Evolutionary conservation across 2,113 vertebrate genomes (phyloP).

Genomic region (Tachycineta bicolor): DNA sequence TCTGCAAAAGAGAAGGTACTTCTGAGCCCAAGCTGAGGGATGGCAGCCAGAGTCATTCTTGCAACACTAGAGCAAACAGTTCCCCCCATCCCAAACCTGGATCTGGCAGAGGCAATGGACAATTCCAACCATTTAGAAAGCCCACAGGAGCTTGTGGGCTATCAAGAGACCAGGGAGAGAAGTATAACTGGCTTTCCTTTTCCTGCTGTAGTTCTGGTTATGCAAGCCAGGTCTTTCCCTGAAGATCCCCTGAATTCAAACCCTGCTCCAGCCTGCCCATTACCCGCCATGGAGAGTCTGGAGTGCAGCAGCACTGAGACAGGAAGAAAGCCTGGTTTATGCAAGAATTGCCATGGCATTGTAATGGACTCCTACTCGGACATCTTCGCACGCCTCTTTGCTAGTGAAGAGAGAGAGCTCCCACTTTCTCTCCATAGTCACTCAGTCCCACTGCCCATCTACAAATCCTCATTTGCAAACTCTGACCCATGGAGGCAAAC

Average conservation of each 20-base stretch:
- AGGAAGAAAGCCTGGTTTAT: neutral
- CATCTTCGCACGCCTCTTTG: neutral
- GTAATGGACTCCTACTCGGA: neutral
- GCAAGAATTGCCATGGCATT: neutral
- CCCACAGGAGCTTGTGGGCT: neutral
- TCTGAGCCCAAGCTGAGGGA: neutral
- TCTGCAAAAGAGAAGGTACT: conserved; percentile 74
- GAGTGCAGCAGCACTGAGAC: neutral
- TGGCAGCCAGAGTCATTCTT: neutral
- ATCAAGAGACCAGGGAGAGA: neutral
- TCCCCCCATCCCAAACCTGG: neutral
- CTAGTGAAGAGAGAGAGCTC: neutral
- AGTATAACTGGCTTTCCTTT: neutral
- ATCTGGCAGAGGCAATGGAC: neutral
- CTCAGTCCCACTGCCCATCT: neutral
- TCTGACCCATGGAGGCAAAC: neutral
- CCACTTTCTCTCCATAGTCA: neutral
- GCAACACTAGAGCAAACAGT: neutral
- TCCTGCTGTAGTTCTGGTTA: neutral
- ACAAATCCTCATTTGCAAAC: neutral
- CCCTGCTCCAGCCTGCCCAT: neutral
- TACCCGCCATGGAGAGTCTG: neutral
- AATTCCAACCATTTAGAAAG: neutral
- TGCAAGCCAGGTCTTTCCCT: neutral
- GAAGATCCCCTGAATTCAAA: neutral